These are phyloP conservation scores for Euthynnus affinis DNA, from an alignment of 2,797 vertebrate genomes.

Conservation along the genomic window DNA sequence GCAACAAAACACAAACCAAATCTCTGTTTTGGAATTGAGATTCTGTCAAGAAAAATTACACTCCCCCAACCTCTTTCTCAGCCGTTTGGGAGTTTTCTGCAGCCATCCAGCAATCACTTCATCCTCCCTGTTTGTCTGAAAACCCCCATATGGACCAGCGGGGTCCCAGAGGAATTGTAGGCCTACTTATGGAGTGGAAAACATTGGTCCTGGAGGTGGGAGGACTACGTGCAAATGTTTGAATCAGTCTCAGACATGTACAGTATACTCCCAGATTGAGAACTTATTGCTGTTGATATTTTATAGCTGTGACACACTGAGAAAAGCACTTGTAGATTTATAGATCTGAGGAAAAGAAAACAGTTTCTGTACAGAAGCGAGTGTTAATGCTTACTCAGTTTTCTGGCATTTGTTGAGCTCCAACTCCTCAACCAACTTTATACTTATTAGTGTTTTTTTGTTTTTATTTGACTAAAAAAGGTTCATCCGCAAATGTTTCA, in stretches of 20 bases:
- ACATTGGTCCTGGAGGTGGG: conserved; percentile 47
- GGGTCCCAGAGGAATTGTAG: conserved; percentile 54
- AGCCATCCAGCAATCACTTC: conserved; percentile 50
- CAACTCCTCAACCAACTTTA: neutral
- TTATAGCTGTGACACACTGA: conserved; percentile 34
- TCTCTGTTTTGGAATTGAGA: conserved; percentile 22
- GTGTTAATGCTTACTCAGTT: conserved; percentile 6
- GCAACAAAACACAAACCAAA: conserved; percentile 20
- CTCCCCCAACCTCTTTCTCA: conserved; percentile 41
- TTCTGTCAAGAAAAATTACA: conserved; percentile 33
- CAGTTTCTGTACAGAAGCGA: neutral
- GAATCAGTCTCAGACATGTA: conserved; percentile 39
- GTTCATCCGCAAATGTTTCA: neutral
- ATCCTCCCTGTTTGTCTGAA: conserved; percentile 54
- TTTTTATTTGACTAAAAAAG: neutral
- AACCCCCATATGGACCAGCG: conserved; percentile 44
- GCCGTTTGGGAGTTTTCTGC: conserved; percentile 53
- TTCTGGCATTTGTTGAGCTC: neutral
- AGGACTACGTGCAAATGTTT: conserved; percentile 46
- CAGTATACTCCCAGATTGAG: neutral
- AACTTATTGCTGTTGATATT: conserved; percentile 7
- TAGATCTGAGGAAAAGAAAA: neutral
- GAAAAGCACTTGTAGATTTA: neutral
- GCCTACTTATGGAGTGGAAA: conserved; percentile 64
- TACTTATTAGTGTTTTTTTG: neutral